Evolutionary conservation across 2,113 vertebrate genomes (phyloP).

Genomic region (Ornithorhynchus anatinus): DNA sequence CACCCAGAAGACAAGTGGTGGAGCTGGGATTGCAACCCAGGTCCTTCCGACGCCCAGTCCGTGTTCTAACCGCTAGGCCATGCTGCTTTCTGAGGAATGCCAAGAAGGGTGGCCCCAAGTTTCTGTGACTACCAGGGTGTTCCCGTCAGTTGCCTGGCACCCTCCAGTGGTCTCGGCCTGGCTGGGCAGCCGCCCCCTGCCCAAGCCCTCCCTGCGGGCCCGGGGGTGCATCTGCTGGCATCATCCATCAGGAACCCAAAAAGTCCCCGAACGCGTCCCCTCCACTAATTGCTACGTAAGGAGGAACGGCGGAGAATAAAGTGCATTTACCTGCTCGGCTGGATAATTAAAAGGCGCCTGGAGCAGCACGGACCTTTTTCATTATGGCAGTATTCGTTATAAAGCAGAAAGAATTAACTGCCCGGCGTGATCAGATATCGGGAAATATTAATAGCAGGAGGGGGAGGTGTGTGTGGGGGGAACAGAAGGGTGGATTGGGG

Average conservation of each 20-base stretch:
- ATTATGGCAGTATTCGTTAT: conserved; percentile 65
- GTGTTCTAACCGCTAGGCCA: too few relatives aligned
- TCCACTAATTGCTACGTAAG: conserved; percentile 27
- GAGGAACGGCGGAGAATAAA: conserved; percentile 29
- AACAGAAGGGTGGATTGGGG: conserved; percentile 56
- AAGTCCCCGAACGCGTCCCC: conserved; percentile 24
- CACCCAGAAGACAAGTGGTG: too few relatives aligned
- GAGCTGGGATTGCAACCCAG: too few relatives aligned
- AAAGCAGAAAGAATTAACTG: conserved; percentile 73
- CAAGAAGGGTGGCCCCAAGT: too few relatives aligned
- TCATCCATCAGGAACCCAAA: conserved; percentile 32
- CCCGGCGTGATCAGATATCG: conserved; percentile 69
- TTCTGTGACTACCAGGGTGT: too few relatives aligned
- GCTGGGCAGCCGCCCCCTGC: too few relatives aligned
- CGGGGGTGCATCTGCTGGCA: accelerated
- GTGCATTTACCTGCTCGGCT: conserved; percentile 60
- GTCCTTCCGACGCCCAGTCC: too few relatives aligned
- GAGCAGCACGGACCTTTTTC: conserved; percentile 64
- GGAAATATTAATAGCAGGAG: conserved; percentile 72
- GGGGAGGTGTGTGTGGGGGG: conserved; percentile 58
- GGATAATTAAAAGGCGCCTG: conserved; percentile 71
- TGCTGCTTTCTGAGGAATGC: too few relatives aligned
- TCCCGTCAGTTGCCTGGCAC: too few relatives aligned
- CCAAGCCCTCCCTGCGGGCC: too few relatives aligned
- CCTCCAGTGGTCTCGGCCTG: too few relatives aligned